A percentile compares a stretch with the other conserved stretches of the same genome.
phyloP scores from a whole-genome alignment of 1,140 invertebrate genomes.

The Pseudomyrmex cubaensis region DNA sequence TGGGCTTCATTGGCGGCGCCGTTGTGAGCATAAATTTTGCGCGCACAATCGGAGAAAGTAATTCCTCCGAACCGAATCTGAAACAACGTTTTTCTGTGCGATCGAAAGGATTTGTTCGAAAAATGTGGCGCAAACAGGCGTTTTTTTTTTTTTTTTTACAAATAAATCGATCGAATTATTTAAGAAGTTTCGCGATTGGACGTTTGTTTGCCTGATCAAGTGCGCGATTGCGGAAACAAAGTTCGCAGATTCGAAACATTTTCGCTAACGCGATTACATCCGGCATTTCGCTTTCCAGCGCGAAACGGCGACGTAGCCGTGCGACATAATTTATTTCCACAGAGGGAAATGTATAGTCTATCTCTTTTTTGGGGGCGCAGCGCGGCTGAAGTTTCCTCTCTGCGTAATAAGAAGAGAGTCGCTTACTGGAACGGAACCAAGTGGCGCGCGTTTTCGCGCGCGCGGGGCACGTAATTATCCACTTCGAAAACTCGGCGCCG shows the following conservation, averaged over 20 bases:
- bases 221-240: conserved; percentile 19
- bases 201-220: not conserved
- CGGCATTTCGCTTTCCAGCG: conserved; percentile 46
- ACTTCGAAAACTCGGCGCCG: conserved; percentile 65
- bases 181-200: not conserved
- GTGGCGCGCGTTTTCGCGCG: conserved; percentile 61
- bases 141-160: not conserved
- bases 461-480: conserved; percentile 67
- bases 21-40: conserved; percentile 21
- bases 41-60: conserved; percentile 30
- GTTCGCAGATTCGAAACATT: conserved; percentile 47
- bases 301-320: conserved; percentile 26
- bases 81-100: not conserved
- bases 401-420: conserved; percentile 60
- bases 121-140: not conserved
- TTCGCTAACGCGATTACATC: conserved; percentile 65
- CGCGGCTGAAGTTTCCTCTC: conserved; percentile 35
- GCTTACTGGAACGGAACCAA: conserved; percentile 70
- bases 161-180: not conserved
- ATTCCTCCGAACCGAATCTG: not conserved
- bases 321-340: conserved; percentile 67
- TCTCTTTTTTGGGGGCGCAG: conserved; percentile 57
- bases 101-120: not conserved
- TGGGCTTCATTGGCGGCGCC: conserved; percentile 1
- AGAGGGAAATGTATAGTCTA: conserved; percentile 36